Base-by-base conservation (phyloP, 2,888 invertebrate species). In the Holacanthella duospinosa region DNA sequence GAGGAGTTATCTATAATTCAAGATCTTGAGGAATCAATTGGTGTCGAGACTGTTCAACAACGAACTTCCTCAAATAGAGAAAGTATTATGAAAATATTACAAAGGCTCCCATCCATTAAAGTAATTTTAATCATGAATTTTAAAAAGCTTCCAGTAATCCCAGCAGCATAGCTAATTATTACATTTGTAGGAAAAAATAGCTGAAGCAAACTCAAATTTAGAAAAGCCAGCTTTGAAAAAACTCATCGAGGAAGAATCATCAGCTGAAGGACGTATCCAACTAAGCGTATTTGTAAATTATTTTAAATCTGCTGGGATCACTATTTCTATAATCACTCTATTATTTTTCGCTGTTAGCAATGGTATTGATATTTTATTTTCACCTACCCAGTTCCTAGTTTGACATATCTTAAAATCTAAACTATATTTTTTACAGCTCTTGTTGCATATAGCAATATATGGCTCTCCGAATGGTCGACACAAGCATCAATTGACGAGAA, bases 391-490 rank as follows among this genome's bases (percentile, higher is more conserved):
- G n/a, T n/a, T n/a, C n/a, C n/a, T n/a, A n/a, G n/a, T 36, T 36
- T 36, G 36, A 36, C 6, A 9, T 36, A 36, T 6, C 16, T 36
- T 36, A 36, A 36, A 36, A n/a, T n/a, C n/a, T n/a, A n/a, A n/a
- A n/a, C n/a, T n/a, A n/a, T 36, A 36, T 36, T 16, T 36, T 16
- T 36, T 36, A 21, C 55, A 29, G 55, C 9, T 29, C 55, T 55
- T 21, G 4, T 28, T 29, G 55, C 55, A 4, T 55, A 27, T 6
- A 21, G 28, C 9, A 55, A 55, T 29, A 27, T 55, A 6, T 55
- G 55, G 55, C 55, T 55, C 16, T 55, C 55, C 28, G 25, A 55
- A 16, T 55, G 55, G 55, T 55, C 55, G n/a, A 55, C 55, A 3
- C 28, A 55, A 21, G 55, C 25, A 29, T 6, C 55, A 21, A 29